Base-by-base conservation (phyloP, 2,113 vertebrate genomes). In the Aphelocoma coerulescens region DNA sequence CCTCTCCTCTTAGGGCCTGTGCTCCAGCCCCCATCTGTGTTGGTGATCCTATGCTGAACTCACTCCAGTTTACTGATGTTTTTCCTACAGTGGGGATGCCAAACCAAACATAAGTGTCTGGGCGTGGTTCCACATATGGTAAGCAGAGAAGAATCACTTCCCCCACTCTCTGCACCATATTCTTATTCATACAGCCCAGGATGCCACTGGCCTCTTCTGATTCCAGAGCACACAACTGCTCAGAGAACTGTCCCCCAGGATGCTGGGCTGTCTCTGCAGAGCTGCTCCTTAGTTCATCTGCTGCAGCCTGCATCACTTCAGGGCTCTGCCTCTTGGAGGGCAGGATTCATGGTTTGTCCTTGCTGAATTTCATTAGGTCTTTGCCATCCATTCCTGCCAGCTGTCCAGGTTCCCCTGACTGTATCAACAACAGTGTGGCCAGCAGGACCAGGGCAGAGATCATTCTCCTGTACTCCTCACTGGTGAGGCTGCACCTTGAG, bases 401-500 rank as follows among this genome's bases (percentile, higher is more conserved):
- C 8, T 51, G 22, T 49, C 21, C 19, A 67, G 10, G 20, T 16
- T 75, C n/a, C 22, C 10, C 20, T 65, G 49, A 72, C 28, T 27
- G 19, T 24, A 74, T 21, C 44, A 59, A n/a, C 23, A 74, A 24
- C 21, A 46, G 7, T 8, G 19, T 24, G 23, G 33, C 23, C 44
- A 59, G 28, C 5, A 59, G 59, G 28, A 58, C 7, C 23, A 58
- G 10, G 8, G 8, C 15, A 66, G 37, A 24, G 23, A 74, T 37
- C 1, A 0, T 43, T 9, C 7, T 57, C 33, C 27, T 59, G 23
- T 10, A 26, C 32, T 67, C 1, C 6, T 37, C 68, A 16, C 9
- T 59, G 10, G 13, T 59, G 19, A 52, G 44, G 44, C 37, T 66
- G 33, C 23, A 81, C 12, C 10, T 58, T 2, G 1, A 66, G 19